These are phyloP conservation scores for Saguinus imperator DNA, from an alignment of 2,113 vertebrate genomes.

Conservation along the genomic window DNA sequence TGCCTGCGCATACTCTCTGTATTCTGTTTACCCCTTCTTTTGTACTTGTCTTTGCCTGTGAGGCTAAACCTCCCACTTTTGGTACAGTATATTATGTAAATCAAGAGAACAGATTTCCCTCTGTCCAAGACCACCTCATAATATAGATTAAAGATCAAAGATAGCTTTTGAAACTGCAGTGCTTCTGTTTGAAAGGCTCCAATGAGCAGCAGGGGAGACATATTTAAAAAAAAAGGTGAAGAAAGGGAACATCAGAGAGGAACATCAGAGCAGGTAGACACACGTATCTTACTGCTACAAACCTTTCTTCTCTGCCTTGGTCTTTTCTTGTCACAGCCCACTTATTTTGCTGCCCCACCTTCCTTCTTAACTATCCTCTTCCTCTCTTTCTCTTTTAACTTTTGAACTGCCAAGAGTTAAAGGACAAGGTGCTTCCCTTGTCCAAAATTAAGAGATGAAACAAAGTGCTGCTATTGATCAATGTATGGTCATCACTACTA, in stretches of 20 bases:
- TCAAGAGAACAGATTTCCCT: constrained; percentile 8
- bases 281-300: background rate
- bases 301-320: background rate
- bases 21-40: background rate
- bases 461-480: background rate
- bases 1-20: accelerated
- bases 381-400: background rate
- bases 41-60: background rate
- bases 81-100: background rate
- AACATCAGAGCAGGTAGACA: background rate
- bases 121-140: constrained; percentile 30
- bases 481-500: background rate
- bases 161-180: constrained; percentile 36
- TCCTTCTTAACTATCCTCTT: background rate
- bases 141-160: constrained; percentile 62
- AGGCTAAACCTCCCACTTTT: background rate
- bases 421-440: background rate
- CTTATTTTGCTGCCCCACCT: background rate
- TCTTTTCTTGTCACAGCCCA: background rate
- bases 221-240: background rate
- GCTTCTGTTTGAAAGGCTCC: constrained; percentile 45
- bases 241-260: constrained; percentile 19
- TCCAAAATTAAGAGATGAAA: background rate
- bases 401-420: background rate
- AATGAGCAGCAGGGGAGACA: constrained; percentile 14